Evolutionary conservation across 1,140 invertebrate genomes (phyloP).

Genomic region (Drosophila serrata): DNA sequence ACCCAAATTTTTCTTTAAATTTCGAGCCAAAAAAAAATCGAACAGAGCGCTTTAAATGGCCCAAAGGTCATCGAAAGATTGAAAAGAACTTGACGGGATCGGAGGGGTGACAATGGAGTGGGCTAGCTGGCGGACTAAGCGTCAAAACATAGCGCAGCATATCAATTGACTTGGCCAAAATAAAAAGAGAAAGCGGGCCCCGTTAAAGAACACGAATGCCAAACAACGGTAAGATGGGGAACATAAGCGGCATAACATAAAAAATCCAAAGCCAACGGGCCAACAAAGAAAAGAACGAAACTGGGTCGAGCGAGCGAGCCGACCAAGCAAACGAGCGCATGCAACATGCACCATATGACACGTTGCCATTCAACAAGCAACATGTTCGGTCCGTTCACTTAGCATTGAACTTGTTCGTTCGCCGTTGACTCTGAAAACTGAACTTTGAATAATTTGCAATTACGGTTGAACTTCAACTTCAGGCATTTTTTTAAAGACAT

Average conservation of each 20-base stretch:
- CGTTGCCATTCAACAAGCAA: neutral
- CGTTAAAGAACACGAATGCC: constrained; percentile 75
- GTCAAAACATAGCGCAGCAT: constrained; percentile 69
- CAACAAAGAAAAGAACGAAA: constrained; percentile 78
- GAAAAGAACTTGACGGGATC: constrained; percentile 38
- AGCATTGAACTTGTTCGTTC: constrained; percentile 52
- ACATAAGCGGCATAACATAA: constrained; percentile 38
- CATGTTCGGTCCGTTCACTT: constrained; percentile 23
- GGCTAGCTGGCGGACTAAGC: constrained; percentile 21
- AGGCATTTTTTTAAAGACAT: neutral
- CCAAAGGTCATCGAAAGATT: constrained; percentile 46
- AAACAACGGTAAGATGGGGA: constrained; percentile 65
- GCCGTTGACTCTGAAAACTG: constrained; percentile 36
- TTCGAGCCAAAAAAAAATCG: constrained; percentile 1
- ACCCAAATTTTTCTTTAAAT: constrained; percentile 20
- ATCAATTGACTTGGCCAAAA: constrained; percentile 80
- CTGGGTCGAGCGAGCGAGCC: constrained; percentile 57
- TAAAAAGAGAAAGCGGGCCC: constrained; percentile 77
- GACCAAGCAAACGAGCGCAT: constrained; percentile 26
- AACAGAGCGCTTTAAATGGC: constrained; percentile 8
- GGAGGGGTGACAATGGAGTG: neutral
- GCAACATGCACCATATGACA: constrained; percentile 36
- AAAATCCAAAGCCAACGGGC: constrained; percentile 37
- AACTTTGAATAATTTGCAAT: constrained; percentile 32
- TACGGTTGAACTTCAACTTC: constrained; percentile 13